phyloP scores from a whole-genome alignment of 2,797 vertebrate species.

The Syngnathus rostellatus region DNA sequence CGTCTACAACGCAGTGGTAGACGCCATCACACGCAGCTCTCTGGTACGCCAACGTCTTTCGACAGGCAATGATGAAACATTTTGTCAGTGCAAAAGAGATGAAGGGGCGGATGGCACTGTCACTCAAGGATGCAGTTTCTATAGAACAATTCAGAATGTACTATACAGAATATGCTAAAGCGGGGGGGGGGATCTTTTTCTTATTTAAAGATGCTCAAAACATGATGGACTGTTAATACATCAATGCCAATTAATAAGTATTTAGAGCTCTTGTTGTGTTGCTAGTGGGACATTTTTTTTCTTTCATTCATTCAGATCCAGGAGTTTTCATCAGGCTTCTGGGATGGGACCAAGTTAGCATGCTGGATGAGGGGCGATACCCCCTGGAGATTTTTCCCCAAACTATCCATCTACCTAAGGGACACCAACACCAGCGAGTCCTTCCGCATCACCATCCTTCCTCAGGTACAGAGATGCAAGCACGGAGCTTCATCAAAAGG shows the following conservation, averaged over 20 bases:
- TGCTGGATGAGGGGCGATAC: constrained; percentile 86
- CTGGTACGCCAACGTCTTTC: constrained; percentile 69
- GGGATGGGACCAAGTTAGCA: constrained; percentile 86
- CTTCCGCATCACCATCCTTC: constrained; percentile 87
- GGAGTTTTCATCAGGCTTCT: constrained; percentile 87
- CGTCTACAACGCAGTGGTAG: constrained; percentile 85
- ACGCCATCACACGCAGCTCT: constrained; percentile 78
- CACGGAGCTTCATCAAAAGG: background rate
- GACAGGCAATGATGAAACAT: constrained; percentile 40
- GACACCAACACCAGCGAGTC: constrained; percentile 86
- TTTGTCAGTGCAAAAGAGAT: constrained; percentile 41
- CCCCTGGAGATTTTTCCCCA: constrained; percentile 90
- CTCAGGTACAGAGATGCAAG: constrained; percentile 72
- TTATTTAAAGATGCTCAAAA: background rate
- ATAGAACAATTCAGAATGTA: background rate
- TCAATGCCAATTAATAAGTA: background rate
- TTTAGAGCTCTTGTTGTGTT: background rate
- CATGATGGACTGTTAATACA: background rate
- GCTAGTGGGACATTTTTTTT: background rate
- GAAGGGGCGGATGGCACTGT: constrained; percentile 19
- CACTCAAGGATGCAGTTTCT: constrained; percentile 33
- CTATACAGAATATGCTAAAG: background rate
- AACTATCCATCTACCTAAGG: constrained; percentile 90
- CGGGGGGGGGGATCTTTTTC: background rate
- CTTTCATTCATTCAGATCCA: constrained; percentile 69